Evolutionary conservation across 2,888 invertebrate genomes (phyloP).

Genomic region (Cataglyphis altisquamis): DNA sequence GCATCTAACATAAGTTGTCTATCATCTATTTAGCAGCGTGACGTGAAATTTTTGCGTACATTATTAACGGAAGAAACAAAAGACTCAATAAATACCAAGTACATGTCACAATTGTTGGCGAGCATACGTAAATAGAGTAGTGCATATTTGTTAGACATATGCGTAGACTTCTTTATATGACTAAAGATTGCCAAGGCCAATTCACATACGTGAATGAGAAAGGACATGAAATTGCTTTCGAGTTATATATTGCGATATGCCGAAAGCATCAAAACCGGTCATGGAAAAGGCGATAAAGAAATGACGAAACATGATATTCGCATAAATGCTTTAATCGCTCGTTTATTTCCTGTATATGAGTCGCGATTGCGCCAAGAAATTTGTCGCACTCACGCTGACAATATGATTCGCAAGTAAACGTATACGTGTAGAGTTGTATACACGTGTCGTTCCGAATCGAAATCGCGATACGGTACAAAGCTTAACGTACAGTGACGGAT

Average conservation of each 20-base stretch:
- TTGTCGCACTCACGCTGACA: conserved; percentile 23
- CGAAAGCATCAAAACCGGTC: conserved; percentile 5
- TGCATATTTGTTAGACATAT: neutral
- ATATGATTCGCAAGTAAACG: conserved; percentile 22
- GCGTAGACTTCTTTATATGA: neutral
- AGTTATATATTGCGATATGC: neutral
- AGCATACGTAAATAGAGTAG: neutral
- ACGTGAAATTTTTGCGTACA: neutral
- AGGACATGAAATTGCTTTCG: neutral
- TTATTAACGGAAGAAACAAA: conserved; percentile 28
- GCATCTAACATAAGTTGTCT: neutral
- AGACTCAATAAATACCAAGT: neutral
- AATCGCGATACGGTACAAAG: conserved; percentile 53
- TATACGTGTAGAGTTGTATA: neutral
- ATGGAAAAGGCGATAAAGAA: neutral
- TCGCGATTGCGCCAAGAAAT: conserved; percentile 43
- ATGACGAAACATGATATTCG: conserved; percentile 8
- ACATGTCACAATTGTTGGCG: neutral
- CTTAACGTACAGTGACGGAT: neutral
- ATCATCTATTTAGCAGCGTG: conserved; percentile 3
- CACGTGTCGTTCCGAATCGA: conserved; percentile 52
- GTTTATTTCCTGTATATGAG: conserved; percentile 58
- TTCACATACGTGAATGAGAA: neutral
- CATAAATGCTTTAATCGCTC: conserved; percentile 53
- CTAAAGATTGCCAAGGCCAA: neutral